These are phyloP conservation scores for Grammomys dolichurus DNA, from an alignment of 2,113 vertebrate species.

Conservation along the genomic window DNA sequence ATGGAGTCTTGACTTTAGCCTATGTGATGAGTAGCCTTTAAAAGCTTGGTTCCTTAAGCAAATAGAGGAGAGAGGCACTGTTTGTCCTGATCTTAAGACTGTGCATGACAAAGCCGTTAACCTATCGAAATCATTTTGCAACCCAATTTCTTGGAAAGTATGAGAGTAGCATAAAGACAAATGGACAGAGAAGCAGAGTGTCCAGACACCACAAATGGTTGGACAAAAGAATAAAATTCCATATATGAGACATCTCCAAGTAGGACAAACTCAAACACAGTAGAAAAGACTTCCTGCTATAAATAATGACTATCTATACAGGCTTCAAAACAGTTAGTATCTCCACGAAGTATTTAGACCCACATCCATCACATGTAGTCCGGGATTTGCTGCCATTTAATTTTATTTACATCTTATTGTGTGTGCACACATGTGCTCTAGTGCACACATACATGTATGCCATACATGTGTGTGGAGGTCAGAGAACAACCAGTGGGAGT, in stretches of 20 bases:
- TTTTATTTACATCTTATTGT: background rate
- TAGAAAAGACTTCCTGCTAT: background rate
- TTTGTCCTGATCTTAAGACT: background rate
- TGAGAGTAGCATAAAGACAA: constrained; percentile 26
- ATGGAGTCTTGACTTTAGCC: background rate
- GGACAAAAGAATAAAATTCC: constrained; percentile 1
- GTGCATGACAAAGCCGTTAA: background rate
- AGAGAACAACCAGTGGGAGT: background rate
- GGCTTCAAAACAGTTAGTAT: background rate
- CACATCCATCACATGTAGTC: background rate
- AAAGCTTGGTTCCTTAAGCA: background rate
- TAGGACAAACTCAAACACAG: constrained; percentile 16
- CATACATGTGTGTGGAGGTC: background rate
- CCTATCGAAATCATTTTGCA: background rate
- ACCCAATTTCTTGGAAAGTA: background rate
- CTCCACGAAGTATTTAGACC: background rate
- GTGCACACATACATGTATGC: background rate
- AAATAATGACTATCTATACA: background rate
- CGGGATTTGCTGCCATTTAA: background rate
- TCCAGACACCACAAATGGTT: background rate
- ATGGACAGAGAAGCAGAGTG: background rate
- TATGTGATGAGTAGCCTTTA: background rate
- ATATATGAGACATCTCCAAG: constrained; percentile 31
- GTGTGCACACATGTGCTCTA: background rate
- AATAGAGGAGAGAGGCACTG: background rate